Evolutionary conservation across 2,113 vertebrate genomes (phyloP).

Genomic region (Notothenia coriiceps): DNA sequence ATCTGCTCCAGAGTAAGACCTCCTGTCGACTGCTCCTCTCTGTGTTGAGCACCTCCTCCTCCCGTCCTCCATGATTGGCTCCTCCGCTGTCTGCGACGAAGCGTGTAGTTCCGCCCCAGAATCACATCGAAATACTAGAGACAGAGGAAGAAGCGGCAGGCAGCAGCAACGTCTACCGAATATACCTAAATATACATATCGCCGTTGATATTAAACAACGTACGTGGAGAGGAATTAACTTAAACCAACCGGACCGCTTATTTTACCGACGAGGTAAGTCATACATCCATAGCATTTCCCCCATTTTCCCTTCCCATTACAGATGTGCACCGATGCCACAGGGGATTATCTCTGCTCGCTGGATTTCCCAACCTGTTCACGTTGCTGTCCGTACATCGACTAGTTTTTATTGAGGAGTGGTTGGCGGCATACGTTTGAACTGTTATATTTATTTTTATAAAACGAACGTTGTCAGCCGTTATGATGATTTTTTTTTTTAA

Average conservation of each 20-base stretch:
- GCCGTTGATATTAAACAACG: not conserved
- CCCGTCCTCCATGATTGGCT: constrained; percentile 63
- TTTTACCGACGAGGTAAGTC: constrained; percentile 72
- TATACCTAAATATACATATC: constrained; percentile 4
- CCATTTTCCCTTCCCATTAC: constrained; percentile 14
- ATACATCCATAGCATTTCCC: not conserved
- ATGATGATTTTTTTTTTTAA: too few species aligned
- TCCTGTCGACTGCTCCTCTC: constrained; percentile 23
- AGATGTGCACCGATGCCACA: constrained; percentile 75
- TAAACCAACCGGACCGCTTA: constrained; percentile 16
- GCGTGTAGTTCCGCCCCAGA: constrained; percentile 80
- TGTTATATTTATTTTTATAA: too few species aligned
- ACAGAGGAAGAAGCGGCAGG: constrained; percentile 53
- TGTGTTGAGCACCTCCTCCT: constrained; percentile 42
- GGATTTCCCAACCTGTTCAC: constrained; percentile 59
- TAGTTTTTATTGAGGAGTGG: not conserved
- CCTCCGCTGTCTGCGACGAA: constrained; percentile 68
- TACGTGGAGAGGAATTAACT: constrained; percentile 17
- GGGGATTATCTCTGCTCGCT: constrained; percentile 56
- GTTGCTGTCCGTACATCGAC: not conserved
- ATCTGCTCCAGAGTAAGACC: constrained; percentile 50
- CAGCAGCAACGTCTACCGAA: constrained; percentile 8
- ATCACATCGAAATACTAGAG: constrained; percentile 72
- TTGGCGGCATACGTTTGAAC: not conserved
- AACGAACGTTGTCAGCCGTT: too few species aligned